A percentile compares a stretch with the other conserved stretches of the same genome.
Evolutionary conservation across 2,113 vertebrate genomes (phyloP).

Genomic region (Tachysurus vachellii): DNA sequence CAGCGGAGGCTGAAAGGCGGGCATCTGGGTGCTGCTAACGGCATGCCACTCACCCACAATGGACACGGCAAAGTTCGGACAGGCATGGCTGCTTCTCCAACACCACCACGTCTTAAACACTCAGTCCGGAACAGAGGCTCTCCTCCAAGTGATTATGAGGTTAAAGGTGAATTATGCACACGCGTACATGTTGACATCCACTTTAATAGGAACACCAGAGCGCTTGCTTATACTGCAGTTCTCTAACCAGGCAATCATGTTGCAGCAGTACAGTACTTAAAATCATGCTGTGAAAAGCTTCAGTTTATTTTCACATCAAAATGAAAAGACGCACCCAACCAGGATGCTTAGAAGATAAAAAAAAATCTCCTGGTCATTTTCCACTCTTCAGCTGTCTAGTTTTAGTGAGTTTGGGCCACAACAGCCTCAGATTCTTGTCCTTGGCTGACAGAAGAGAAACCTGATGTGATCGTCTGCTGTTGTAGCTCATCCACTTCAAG

Average conservation of each 20-base stretch:
- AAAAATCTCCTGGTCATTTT: too few species aligned
- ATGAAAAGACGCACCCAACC: too few species aligned
- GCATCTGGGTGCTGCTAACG: conserved; percentile 67
- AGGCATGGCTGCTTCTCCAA: conserved; percentile 53
- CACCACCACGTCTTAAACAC: conserved; percentile 68
- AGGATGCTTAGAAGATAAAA: too few species aligned
- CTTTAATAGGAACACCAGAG: background rate
- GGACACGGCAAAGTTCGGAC: conserved; percentile 67
- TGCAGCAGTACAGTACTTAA: background rate
- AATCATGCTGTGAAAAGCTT: background rate
- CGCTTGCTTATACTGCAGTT: background rate
- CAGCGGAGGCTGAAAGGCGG: conserved; percentile 76
- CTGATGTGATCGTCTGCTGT: too few species aligned
- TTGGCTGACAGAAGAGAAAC: too few species aligned
- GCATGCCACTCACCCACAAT: conserved; percentile 63
- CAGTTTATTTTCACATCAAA: too few species aligned
- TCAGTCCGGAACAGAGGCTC: conserved; percentile 66
- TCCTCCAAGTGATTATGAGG: conserved; percentile 55
- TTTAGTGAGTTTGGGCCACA: too few species aligned
- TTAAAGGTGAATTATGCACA: conserved; percentile 31
- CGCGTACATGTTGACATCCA: background rate
- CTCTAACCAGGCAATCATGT: background rate
- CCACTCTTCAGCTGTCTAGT: too few species aligned
- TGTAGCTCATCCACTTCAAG: too few species aligned
- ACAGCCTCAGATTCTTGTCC: too few species aligned